Evolutionary conservation across 2,113 vertebrate genomes (phyloP), one percentile per base, ranked within the genome.

Genomic region (Typhlomys cinereus): DNA sequence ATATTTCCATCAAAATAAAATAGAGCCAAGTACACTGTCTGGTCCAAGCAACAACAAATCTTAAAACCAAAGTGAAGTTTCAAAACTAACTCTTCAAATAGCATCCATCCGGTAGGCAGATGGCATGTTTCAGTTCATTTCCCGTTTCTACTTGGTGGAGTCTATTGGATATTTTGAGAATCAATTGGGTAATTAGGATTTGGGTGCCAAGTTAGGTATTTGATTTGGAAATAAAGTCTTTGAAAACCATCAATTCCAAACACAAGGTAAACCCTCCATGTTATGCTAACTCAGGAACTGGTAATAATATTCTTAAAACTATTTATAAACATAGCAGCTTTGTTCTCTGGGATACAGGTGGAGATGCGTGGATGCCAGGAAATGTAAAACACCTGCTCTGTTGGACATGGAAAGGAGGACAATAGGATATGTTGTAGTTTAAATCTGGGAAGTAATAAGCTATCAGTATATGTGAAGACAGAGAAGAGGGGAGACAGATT

Each of bases 71-170:
- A 93, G 44, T 59, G 59, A 96, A 92, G 89, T 61, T 67, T 81
- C 91, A 84, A 95, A 95, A 95, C 81, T 59, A 89, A 62, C 64
- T 61, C 91, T 96, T 92, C 94, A 96, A 97, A 97, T 96, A 97
- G 86, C 76, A 87, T 70, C 59, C 13, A 25, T 95, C 84, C 14
- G 1, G 84, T 91, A 84, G 74, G 48, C 39, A 89, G 52, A 89
- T 94, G 89, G 59, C 75, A 84, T 82, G 31, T 94, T 92, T 93
- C 89, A 93, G 57, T 92, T 89, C 61, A 78, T 95, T 96, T 96
- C 96, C 96, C 64, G 11, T 76, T 96, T 91, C 84, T 88, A 36
- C 52, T 89, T 94, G 92, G 94, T 95, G 74, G 81, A 85, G 79
- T 92, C 67, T 64, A 25, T 80, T 64, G 88, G 89, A 62, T 97